Base-by-base conservation (phyloP, 2,888 invertebrate genomes). In the Nebria brevicollis region DNA sequence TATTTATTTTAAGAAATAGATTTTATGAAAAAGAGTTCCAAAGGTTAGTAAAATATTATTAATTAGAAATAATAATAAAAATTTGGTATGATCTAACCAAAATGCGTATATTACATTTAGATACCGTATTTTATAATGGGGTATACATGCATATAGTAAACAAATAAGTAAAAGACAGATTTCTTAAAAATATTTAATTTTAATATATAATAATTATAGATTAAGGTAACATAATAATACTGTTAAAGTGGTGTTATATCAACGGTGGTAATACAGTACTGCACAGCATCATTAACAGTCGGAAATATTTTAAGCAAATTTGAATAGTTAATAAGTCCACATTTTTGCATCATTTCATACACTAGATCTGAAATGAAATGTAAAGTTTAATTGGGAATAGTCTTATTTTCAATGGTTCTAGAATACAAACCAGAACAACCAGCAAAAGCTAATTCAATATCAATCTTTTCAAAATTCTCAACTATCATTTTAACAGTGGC, bases 231-330 rank as follows among this genome's bases (percentile, higher is more conserved):
- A 20, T 70, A 34, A 68, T 68, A 70, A 70, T 25, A 15, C 4
- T 34, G 65, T 81, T 81, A 81, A 72, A 81, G 72, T 13, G 76
- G n/a, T 2, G 81, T 81, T 26, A 81, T 66, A 77, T 77, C 72
- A n/a, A 72, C 54, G 20, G 72, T n/a, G 3, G 72, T 43, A n/a
- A 75, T 13, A n/a, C 72, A 75, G 20, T 84, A 86, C 82, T 87
- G 85, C 1, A 93, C 93, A 42, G 93, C 93, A 87, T 94, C 94
- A 84, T 93, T 92, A 20, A 93, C 87, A 0, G 93, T 92, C 4
- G 93, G 92, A 84, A 93, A 93, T 42, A 92, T 89, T 82, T 89
- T 88, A 82, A 91, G 90, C 54, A 87, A 86, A 1, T 90, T 87
- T 72, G 90, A 89, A 74, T 91, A 92, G 0, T 92, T 90, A 54